These are phyloP conservation scores for Oscheius onirici DNA, from an alignment of 2,888 invertebrate species.

Conservation along the genomic window DNA sequence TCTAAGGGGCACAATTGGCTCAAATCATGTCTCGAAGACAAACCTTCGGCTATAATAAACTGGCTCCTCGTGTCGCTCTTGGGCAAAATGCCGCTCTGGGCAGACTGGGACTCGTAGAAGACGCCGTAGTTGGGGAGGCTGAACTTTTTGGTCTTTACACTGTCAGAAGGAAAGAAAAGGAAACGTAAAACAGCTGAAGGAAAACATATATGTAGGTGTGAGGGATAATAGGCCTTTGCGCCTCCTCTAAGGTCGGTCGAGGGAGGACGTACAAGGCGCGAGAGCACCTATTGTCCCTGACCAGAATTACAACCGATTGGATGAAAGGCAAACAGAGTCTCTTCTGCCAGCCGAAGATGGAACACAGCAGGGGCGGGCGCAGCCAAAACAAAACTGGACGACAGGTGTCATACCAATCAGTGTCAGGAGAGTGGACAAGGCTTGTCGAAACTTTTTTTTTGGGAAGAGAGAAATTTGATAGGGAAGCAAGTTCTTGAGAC, in stretches of 20 bases:
- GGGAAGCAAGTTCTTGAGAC: no score
- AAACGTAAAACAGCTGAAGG: no score
- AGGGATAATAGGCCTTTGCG: slow-evolving; percentile 25
- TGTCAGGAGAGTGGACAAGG: neutral
- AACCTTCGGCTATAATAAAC: slow-evolving; percentile 17
- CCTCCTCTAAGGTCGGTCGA: slow-evolving; percentile 26
- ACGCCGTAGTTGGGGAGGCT: slow-evolving; percentile 12
- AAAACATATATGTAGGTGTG: no score
- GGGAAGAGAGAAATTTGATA: no score
- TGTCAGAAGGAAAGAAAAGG: no score
- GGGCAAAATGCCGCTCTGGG: neutral
- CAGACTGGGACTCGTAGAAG: neutral
- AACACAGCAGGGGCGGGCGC: slow-evolving; percentile 17
- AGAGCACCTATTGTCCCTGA: slow-evolving; percentile 26
- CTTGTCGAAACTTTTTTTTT: no score
- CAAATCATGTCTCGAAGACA: neutral
- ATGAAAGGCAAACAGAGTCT: slow-evolving; percentile 25
- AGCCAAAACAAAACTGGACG: slow-evolving; percentile 2
- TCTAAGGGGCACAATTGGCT: slow-evolving; percentile 3
- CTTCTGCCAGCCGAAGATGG: slow-evolving; percentile 4
- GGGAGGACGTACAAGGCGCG: slow-evolving; percentile 23
- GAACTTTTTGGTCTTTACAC: neutral
- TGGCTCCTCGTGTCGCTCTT: slow-evolving; percentile 1
- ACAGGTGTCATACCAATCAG: slow-evolving; percentile 6
- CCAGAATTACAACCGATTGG: slow-evolving; percentile 29